Conservation (phyloP, 2,113 vertebrate genomes). For the Leptosomus discolor region DNA sequence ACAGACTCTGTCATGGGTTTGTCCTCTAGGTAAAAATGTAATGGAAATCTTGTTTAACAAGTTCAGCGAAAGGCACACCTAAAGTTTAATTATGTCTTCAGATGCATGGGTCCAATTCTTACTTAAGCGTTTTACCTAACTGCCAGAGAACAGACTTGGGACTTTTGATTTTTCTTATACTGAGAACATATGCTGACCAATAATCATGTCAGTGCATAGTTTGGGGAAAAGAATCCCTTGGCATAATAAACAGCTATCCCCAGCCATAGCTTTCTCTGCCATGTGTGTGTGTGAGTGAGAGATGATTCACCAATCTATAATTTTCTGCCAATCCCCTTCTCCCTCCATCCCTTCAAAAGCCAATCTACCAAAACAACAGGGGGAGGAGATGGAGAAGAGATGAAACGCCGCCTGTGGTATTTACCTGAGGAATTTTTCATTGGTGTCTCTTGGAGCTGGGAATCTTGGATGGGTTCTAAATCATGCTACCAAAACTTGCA, state of each 20-base stretch:
- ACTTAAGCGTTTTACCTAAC: neutral
- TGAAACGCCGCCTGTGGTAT: neutral
- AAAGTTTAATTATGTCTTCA: constrained; percentile 49
- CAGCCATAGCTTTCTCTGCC: neutral
- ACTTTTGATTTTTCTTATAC: neutral
- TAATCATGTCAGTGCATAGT: neutral
- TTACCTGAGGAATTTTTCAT: neutral
- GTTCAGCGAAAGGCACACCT: constrained; percentile 68
- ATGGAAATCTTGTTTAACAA: constrained; percentile 70
- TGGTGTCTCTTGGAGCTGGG: neutral
- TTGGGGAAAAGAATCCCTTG: neutral
- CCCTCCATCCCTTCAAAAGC: neutral
- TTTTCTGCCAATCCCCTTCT: neutral
- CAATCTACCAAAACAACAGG: neutral
- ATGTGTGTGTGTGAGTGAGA: neutral
- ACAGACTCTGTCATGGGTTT: constrained; percentile 63
- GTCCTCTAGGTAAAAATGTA: constrained; percentile 60
- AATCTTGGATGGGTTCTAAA: neutral
- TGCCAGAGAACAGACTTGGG: neutral
- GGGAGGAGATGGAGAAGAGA: neutral
- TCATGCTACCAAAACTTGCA: neutral
- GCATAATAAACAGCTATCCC: neutral
- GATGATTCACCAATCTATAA: neutral
- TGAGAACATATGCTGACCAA: neutral
- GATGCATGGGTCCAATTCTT: neutral